Percentiles rank a stretch among this genome's conserved stretches.
Evolutionary conservation across 2,797 vertebrate species (phyloP).

Genomic region (Anisognathus igniventris): DNA sequence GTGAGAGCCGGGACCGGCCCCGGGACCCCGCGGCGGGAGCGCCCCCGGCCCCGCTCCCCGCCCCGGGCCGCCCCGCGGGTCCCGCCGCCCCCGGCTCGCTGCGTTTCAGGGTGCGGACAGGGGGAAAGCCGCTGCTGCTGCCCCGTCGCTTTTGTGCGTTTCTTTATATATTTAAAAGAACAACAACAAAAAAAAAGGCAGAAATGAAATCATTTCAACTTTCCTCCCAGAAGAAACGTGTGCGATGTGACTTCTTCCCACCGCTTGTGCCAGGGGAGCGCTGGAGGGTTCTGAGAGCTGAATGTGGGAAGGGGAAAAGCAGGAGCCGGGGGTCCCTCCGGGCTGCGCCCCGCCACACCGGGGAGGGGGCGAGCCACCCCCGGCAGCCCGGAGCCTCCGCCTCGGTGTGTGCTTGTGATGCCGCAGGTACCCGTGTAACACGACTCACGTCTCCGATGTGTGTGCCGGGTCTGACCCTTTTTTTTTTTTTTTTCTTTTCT

Average conservation of each 20-base stretch:
- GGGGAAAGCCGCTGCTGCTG: neutral
- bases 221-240: conserved; percentile 4
- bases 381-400: neutral
- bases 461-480: neutral
- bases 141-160: neutral
- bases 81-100: neutral
- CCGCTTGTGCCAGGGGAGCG: neutral
- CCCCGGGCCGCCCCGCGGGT: neutral
- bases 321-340: neutral
- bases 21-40: neutral
- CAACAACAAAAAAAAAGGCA: neutral
- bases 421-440: conserved; percentile 30
- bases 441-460: conserved; percentile 7
- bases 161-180: neutral
- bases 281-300: neutral
- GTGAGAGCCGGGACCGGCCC: conserved; percentile 59
- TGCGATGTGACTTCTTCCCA: neutral
- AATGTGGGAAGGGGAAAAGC: neutral
- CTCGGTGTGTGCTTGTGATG: neutral
- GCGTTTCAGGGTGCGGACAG: neutral
- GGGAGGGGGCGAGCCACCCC: neutral
- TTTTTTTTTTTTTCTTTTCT: accelerated
- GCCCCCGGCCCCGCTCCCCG: neutral
- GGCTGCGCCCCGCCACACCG: neutral
- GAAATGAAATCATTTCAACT: conserved; percentile 71